Evolutionary conservation across 1,140 invertebrate genomes (phyloP), one percentile per base, ranked within the genome.

Genomic region (Gryllus bimaculatus): DNA sequence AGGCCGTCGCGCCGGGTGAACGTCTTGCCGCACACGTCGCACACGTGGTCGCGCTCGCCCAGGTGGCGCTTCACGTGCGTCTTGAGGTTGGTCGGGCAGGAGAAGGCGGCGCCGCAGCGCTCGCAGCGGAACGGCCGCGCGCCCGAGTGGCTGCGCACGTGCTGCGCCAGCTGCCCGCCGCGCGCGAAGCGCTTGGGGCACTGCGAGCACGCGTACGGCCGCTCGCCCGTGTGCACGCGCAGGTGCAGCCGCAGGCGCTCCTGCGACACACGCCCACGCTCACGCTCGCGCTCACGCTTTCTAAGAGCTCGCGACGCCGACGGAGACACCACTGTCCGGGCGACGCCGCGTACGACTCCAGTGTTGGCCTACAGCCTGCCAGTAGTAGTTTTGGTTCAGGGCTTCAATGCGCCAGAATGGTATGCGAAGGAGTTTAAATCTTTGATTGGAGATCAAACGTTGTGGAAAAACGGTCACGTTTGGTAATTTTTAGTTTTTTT

Each of bases 11-110:
- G 86, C 0, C 93, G 86, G 7, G 93, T 86, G 83, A 93, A 94
- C 5, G 89, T 88, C 81, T 93, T 93, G 0, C 93, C 92, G 85
- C 97, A 98, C 47, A 97, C 89, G 78, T 95, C 91, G 84, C 97
- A 98, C 78, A 93, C 91, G 86, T 95, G 96, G 80, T 98, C 95
- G 83, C 96, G 94, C 49, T 95, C 90, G 76, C 95, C 94, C 49
- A 92, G 90, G 86, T 97, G 95, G 2, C 93, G 90, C 82, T 95
- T 92, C 81, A 94, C 87, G 84, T 97, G 95, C 15, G 90, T 83
- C 21, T 90, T 88, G 8, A 94, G 83, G 82, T 94, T 95, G 3
- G 92, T 92, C 78, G 91, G 90, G 83, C 93, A 94, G 0, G 93
- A 93, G 84, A 96, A 97, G 78, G 90, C 90, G 48, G 92, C 90